Evolutionary conservation across 2,888 invertebrate genomes (phyloP), one percentile per base, ranked within the genome.

Genomic region (Eristalis pertinax): DNA sequence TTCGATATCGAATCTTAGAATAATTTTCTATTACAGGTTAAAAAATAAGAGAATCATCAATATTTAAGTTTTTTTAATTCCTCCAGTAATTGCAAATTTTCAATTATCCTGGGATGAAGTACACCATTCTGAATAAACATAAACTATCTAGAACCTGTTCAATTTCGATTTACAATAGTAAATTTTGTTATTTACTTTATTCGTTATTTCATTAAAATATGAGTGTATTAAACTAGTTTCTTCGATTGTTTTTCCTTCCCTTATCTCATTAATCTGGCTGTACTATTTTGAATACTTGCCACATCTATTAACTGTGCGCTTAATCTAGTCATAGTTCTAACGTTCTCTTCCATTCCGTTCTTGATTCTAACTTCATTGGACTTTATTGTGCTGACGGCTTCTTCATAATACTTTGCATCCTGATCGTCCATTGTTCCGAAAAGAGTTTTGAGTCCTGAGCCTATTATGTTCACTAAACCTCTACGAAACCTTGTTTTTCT

Each of bases 71-170:
- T n/a, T n/a, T n/a, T n/a, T n/a, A n/a, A n/a, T n/a, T n/a, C n/a
- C n/a, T n/a, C n/a, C n/a, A n/a, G n/a, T n/a, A n/a, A n/a, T n/a
- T n/a, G n/a, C n/a, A n/a, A n/a, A n/a, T n/a, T n/a, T n/a, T n/a
- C n/a, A n/a, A n/a, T n/a, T n/a, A n/a, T n/a, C n/a, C n/a, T n/a
- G n/a, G 70, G 62, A 38, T 72, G 60, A 29, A 72, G 60, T 38
- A 72, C 62, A 41, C 72, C 72, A 62, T 72, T 62, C 26, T 72
- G 72, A 72, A 72, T 72, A 62, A 72, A 62, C 24, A 72, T 26
- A 72, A 62, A 41, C 72, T 72, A 38, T 70, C 60, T 70, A 70
- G 24, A n/a, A 70, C 60, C 60, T 68, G 32, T 8, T 32, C 32
- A 8, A 32, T 32, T 32, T 8, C 32, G 10, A 32, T 32, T 32